These are phyloP conservation scores for Carcina quercana DNA, from an alignment of 2,888 invertebrate species.

Conservation along the genomic window DNA sequence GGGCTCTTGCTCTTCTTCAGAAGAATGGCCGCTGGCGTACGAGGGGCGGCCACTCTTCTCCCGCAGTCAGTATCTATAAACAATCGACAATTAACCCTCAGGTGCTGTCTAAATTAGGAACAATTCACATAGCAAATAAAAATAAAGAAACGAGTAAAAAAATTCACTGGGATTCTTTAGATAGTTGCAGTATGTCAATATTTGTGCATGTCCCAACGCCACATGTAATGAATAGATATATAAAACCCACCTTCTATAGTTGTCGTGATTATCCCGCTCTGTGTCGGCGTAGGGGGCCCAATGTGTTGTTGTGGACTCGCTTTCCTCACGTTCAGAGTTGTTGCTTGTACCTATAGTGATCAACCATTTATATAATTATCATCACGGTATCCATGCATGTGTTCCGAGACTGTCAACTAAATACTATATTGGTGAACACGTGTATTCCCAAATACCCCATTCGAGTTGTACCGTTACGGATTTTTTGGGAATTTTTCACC, in stretches of 20 bases:
- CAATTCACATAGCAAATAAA: not conserved
- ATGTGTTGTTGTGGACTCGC: slow-evolving; percentile 41
- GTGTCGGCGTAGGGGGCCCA: slow-evolving; percentile 61
- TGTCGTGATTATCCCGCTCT: slow-evolving; percentile 42
- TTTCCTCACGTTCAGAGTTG: slow-evolving; percentile 47
- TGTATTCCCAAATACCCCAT: too few species aligned
- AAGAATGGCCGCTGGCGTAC: slow-evolving; percentile 57
- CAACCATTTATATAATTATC: not conserved
- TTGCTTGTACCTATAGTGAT: slow-evolving; percentile 43
- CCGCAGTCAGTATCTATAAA: slow-evolving; percentile 62
- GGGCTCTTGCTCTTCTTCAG: slow-evolving; percentile 46
- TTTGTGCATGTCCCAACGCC: not conserved
- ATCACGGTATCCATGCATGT: too few species aligned
- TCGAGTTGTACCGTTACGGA: too few species aligned
- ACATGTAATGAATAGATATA: not conserved
- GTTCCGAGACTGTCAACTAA: too few species aligned
- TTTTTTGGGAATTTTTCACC: too few species aligned
- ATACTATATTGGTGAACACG: too few species aligned
- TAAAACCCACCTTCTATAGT: slow-evolving; percentile 43
- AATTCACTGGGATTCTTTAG: too few species aligned
- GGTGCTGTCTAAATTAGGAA: not conserved
- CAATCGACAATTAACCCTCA: not conserved
- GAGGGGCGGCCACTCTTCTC: slow-evolving; percentile 58
- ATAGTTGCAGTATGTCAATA: too few species aligned
- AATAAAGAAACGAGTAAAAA: too few species aligned